Conservation (phyloP, 2,888 invertebrate species). For the Coenonympha arcania region DNA sequence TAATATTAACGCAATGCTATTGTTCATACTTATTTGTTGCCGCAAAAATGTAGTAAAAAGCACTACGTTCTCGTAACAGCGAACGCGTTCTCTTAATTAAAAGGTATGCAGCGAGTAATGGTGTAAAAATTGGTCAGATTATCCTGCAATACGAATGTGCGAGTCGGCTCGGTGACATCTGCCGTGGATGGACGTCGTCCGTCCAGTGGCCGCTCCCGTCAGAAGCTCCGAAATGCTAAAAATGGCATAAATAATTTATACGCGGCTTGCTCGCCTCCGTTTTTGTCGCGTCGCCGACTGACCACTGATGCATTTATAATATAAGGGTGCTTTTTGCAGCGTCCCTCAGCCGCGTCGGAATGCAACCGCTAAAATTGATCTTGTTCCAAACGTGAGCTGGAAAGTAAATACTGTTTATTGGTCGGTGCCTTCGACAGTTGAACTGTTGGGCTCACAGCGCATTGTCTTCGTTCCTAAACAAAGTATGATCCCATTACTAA, state of each 20-base stretch:
- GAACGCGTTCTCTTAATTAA: slow-evolving; percentile 21
- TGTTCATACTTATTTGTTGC: slow-evolving; percentile 1
- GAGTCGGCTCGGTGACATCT: slow-evolving; percentile 29
- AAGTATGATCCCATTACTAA: too few species aligned
- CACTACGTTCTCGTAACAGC: slow-evolving; percentile 14
- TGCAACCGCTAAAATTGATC: slow-evolving; percentile 74
- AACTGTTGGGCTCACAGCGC: slow-evolving; percentile 20
- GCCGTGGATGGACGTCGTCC: slow-evolving; percentile 35
- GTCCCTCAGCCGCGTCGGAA: slow-evolving; percentile 62
- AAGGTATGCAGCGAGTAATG: slow-evolving; percentile 21
- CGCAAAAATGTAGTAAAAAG: slow-evolving; percentile 9
- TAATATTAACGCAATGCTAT: neutral
- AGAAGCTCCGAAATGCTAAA: slow-evolving; percentile 71
- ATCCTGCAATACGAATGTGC: slow-evolving; percentile 20
- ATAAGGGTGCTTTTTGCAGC: slow-evolving; percentile 73
- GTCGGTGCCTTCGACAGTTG: slow-evolving; percentile 29
- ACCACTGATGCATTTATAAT: slow-evolving; percentile 75
- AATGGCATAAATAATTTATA: slow-evolving; percentile 75
- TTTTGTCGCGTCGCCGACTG: slow-evolving; percentile 68
- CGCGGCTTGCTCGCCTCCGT: slow-evolving; percentile 59
- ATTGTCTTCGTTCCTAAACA: slow-evolving; percentile 18
- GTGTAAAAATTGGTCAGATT: slow-evolving; percentile 24
- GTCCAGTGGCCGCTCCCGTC: slow-evolving; percentile 47
- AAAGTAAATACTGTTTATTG: slow-evolving; percentile 43
- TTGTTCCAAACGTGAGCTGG: slow-evolving; percentile 70